Evolutionary conservation across 2,888 invertebrate species (phyloP).

Genomic region (Folsomia candida): DNA sequence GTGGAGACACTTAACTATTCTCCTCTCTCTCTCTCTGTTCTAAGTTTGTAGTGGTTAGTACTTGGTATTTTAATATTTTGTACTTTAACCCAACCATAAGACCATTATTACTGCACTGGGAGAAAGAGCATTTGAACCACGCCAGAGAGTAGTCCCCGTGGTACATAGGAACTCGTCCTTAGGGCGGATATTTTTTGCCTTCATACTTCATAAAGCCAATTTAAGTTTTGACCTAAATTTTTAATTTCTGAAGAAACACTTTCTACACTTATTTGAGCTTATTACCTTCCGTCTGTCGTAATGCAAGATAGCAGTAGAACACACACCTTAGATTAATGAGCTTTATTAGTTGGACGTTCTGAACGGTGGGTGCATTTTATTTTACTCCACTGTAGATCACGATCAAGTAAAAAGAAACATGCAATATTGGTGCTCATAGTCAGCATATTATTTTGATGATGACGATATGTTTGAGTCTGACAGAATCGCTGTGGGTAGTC

Average conservation of each 20-base stretch:
- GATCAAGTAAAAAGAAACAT: not conserved
- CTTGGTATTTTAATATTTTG: not conserved
- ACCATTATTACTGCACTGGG: not conserved
- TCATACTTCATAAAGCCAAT: not conserved
- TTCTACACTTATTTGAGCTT: not conserved
- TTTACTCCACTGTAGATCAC: not conserved
- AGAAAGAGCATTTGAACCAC: no score
- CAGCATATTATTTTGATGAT: not conserved
- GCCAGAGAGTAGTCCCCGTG: no score
- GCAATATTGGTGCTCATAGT: not conserved
- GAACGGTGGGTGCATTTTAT: not conserved
- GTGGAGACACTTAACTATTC: slow-evolving; percentile 9
- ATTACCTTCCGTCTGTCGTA: not conserved
- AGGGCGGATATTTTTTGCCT: not conserved
- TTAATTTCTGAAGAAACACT: not conserved
- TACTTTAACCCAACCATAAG: not conserved
- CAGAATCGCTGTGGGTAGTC: not conserved
- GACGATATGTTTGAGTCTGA: not conserved
- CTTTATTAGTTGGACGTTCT: not conserved
- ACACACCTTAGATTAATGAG: not conserved
- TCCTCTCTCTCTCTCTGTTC: not conserved
- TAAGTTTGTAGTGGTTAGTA: not conserved
- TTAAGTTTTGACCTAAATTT: not conserved
- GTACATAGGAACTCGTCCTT: no score
- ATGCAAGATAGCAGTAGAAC: no score